These are phyloP conservation scores for Encarsia formosa DNA, from an alignment of 2,888 invertebrate species.

Conservation along the genomic window DNA sequence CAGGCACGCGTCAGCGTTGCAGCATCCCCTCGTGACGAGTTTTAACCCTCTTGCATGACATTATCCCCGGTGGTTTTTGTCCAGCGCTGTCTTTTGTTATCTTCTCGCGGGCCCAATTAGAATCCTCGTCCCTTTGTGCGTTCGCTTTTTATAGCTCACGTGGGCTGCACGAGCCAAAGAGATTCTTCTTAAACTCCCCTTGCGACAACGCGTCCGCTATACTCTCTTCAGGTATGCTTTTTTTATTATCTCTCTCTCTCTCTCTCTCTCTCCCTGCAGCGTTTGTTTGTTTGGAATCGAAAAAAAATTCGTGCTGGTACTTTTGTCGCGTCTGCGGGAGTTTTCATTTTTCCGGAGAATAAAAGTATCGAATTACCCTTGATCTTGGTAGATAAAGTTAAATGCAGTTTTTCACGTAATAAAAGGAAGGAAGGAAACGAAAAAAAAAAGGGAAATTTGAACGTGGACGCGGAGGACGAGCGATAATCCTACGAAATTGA, in stretches of 20 bases:
- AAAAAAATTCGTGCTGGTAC: not conserved
- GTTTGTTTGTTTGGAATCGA: not conserved
- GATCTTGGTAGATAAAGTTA: conserved; percentile 24
- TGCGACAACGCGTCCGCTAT: too few species aligned
- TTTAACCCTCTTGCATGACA: not conserved
- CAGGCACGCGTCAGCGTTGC: too few species aligned
- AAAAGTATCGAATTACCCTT: too few species aligned
- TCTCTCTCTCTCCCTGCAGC: too few species aligned
- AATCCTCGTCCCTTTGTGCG: conserved; percentile 44
- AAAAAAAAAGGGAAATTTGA: conserved; percentile 11
- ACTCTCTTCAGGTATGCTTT: too few species aligned
- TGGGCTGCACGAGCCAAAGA: conserved; percentile 47
- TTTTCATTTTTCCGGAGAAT: too few species aligned
- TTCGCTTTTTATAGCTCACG: conserved; percentile 50
- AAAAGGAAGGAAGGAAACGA: conserved; percentile 11
- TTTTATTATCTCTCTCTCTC: too few species aligned
- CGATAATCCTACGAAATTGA: conserved; percentile 49
- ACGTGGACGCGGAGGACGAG: conserved; percentile 25
- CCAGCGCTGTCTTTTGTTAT: conserved; percentile 36
- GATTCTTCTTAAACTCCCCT: not conserved
- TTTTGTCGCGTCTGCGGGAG: conserved; percentile 3
- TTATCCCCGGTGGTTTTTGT: conserved; percentile 36
- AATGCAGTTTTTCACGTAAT: conserved; percentile 7
- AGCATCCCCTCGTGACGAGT: too few species aligned
- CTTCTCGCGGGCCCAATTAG: conserved; percentile 46